Evolutionary conservation across 2,888 invertebrate species (phyloP).

Genomic region (Pollenia angustigena): DNA sequence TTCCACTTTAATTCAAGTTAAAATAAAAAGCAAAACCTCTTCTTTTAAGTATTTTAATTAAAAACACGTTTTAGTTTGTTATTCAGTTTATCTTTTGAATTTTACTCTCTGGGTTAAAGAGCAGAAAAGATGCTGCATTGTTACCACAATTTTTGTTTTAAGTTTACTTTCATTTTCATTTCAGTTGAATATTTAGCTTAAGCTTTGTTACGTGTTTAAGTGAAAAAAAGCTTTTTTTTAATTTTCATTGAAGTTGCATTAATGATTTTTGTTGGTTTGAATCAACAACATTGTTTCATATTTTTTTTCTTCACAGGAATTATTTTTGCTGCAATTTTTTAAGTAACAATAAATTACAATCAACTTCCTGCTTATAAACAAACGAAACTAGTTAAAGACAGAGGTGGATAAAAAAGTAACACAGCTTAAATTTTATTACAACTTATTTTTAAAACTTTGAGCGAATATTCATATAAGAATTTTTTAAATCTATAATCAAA

Average conservation of each 20-base stretch:
- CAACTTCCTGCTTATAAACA: background rate
- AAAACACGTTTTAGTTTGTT: constrained; percentile 6
- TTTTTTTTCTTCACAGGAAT: constrained; percentile 11
- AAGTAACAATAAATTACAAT: background rate
- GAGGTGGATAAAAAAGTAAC: background rate
- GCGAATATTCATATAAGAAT: too few relatives aligned
- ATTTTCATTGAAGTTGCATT: background rate
- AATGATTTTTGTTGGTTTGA: background rate
- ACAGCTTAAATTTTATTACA: background rate
- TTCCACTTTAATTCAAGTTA: background rate
- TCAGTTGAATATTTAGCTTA: background rate
- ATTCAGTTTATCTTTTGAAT: background rate
- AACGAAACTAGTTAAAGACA: background rate
- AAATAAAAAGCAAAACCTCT: background rate
- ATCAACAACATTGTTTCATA: background rate
- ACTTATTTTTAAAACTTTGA: too few relatives aligned
- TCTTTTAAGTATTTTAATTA: constrained; percentile 2
- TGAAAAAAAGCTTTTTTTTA: background rate
- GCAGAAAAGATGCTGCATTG: background rate
- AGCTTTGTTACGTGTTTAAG: background rate
- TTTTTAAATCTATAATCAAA: too few relatives aligned
- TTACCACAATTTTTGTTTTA: background rate
- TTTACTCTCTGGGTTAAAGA: constrained; percentile 1
- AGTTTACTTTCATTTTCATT: constrained; percentile 23
- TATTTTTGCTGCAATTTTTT: background rate